A percentile compares a stretch with the other conserved stretches of the same genome.
Conservation (phyloP, 2,113 vertebrate genomes). For the Nycticryphes semicollaris region DNA sequence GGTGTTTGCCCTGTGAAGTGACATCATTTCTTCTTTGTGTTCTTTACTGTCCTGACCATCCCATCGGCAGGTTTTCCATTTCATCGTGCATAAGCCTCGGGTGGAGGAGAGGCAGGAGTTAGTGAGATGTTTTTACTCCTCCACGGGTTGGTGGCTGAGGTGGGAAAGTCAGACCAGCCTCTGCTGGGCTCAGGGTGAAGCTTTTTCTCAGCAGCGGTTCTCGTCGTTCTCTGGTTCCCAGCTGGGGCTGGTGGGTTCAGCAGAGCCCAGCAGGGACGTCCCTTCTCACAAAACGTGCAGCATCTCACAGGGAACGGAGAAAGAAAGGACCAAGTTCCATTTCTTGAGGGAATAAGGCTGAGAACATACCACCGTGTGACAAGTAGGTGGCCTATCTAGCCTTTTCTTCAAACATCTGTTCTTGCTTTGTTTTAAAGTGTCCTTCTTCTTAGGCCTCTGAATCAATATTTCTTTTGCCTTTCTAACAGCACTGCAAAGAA, state of each 20-base stretch:
- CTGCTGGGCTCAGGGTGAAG: background rate
- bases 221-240: background rate
- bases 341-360: background rate
- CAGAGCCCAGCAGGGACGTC: background rate
- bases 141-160: background rate
- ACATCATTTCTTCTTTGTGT: background rate
- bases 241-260: background rate
- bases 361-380: background rate
- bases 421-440: conserved; percentile 25
- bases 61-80: background rate
- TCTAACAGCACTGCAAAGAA: background rate
- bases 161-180: background rate
- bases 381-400: background rate
- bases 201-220: background rate
- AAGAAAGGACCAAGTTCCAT: background rate
- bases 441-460: background rate
- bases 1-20: background rate
- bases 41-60: background rate
- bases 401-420: background rate
- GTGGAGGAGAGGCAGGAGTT: background rate
- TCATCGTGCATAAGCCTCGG: background rate
- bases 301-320: background rate
- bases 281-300: background rate
- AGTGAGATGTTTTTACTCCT: background rate
- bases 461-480: background rate